These are phyloP conservation scores for Acyrthosiphon pisum DNA, from an alignment of 1,140 invertebrate genomes.

Conservation along the genomic window DNA sequence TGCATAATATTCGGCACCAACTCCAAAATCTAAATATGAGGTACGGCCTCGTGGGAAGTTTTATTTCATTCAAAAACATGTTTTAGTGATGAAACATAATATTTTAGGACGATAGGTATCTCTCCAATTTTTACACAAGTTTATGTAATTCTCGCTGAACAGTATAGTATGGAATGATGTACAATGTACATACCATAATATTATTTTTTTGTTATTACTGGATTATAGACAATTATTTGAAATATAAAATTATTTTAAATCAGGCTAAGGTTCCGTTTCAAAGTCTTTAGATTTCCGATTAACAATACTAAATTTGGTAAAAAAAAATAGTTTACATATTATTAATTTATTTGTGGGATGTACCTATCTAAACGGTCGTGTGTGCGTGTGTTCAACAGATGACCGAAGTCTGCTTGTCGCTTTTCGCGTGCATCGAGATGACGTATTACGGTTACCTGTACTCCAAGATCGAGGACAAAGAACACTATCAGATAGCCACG, in stretches of 20 bases:
- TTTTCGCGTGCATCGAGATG: not conserved
- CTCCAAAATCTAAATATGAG: not conserved
- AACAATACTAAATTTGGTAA: not conserved
- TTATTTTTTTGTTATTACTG: not conserved
- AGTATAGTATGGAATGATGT: not conserved
- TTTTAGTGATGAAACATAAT: not conserved
- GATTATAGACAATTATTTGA: not conserved
- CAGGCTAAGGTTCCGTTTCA: not conserved
- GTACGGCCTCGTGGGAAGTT: not conserved
- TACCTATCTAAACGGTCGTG: not conserved
- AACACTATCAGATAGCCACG: slow-evolving; percentile 39
- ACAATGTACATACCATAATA: not conserved
- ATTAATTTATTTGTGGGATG: not conserved
- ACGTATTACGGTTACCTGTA: slow-evolving; percentile 24
- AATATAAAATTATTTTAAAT: not conserved
- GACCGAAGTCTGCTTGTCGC: not conserved
- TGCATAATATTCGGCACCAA: no score
- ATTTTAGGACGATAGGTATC: not conserved
- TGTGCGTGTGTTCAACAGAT: not conserved
- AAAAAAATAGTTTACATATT: not conserved
- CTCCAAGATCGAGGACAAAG: slow-evolving; percentile 6
- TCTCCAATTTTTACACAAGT: not conserved
- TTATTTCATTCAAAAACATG: not conserved
- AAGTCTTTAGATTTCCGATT: not conserved
- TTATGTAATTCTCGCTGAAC: not conserved